These are phyloP conservation scores for Porites rus DNA, from an alignment of 92 coral and sea anemone genomes.

Conservation along the genomic window DNA sequence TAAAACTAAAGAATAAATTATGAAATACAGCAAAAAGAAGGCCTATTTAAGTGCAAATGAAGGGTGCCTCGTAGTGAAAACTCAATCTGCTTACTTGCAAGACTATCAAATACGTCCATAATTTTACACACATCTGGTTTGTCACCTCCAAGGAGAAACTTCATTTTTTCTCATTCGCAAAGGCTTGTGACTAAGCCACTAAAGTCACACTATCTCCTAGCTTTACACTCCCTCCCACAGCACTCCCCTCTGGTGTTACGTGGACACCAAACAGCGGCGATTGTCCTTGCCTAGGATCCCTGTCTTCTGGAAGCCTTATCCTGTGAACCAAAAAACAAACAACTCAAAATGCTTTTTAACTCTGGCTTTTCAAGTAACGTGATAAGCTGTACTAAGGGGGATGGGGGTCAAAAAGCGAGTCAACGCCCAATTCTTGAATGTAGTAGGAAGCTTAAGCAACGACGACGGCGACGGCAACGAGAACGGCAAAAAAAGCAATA, in stretches of 20 bases:
- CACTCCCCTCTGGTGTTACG: constrained; percentile 37
- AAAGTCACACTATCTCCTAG: constrained; percentile 76
- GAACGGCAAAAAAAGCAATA: too few relatives aligned
- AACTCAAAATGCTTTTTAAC: neutral
- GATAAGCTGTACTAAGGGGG: too few relatives aligned
- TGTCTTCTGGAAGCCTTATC: constrained; percentile 76
- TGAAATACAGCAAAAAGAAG: too few relatives aligned
- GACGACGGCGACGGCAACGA: too few relatives aligned
- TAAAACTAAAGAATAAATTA: too few relatives aligned
- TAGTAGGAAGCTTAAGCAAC: too few relatives aligned
- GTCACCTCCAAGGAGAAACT: neutral
- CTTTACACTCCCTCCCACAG: constrained; percentile 60
- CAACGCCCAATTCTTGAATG: too few relatives aligned
- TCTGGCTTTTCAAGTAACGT: neutral
- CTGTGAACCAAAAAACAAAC: constrained; percentile 16
- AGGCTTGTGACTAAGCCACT: constrained; percentile 26
- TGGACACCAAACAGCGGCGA: constrained; percentile 87
- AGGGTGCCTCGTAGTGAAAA: neutral
- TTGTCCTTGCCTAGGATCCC: constrained; percentile 72
- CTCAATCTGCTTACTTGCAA: too few relatives aligned
- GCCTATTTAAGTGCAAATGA: neutral
- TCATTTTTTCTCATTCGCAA: too few relatives aligned
- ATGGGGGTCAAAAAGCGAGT: too few relatives aligned
- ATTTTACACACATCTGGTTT: neutral
- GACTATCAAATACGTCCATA: too few relatives aligned